Base-by-base conservation (phyloP, 1,140 invertebrate species). In the Tetragnatha versicolor region DNA sequence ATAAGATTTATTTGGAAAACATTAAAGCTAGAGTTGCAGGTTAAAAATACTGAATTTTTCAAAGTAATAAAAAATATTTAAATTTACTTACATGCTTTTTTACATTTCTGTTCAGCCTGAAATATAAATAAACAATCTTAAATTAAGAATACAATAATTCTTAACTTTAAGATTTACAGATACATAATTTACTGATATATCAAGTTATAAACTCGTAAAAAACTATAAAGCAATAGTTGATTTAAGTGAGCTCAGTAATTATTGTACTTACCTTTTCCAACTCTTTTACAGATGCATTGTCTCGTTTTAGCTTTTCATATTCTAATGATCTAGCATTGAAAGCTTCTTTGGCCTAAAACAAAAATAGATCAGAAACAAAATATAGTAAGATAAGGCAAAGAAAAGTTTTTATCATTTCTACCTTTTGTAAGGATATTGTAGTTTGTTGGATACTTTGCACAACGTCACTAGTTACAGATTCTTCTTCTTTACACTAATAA, bases 371-470 rank as follows among this genome's bases (percentile, higher is more conserved):
- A 81, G 60, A 63, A 35, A 65, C 14, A 51, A 10, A 31, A n/a
- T n/a, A n/a, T n/a, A n/a, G n/a, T n/a, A n/a, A n/a, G n/a, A n/a
- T n/a, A n/a, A n/a, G n/a, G n/a, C n/a, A n/a, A n/a, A n/a, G n/a
- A n/a, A n/a, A n/a, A n/a, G n/a, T n/a, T n/a, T n/a, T 60, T 7
- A 60, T 17, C 6, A 39, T 39, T 60, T 10, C 49, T 83, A 87
- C 86, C 83, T 86, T 87, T 53, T 86, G 84, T 55, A 87, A 89
- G 39, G 93, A 91, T 73, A 92, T 88, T 35, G 94, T 95, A 20
- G 94, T 93, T 75, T 91, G 91, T 85, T 97, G 95, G 85, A 97
- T 93, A 82, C 90, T 88, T 87, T 95, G 92, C 39, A 96, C 95
- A 79, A 93, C 91, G 87, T 97, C 94, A 80, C 95, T 86, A 2